phyloP scores from a whole-genome alignment of 1,140 invertebrate genomes.

The Drosophila biarmipes region DNA sequence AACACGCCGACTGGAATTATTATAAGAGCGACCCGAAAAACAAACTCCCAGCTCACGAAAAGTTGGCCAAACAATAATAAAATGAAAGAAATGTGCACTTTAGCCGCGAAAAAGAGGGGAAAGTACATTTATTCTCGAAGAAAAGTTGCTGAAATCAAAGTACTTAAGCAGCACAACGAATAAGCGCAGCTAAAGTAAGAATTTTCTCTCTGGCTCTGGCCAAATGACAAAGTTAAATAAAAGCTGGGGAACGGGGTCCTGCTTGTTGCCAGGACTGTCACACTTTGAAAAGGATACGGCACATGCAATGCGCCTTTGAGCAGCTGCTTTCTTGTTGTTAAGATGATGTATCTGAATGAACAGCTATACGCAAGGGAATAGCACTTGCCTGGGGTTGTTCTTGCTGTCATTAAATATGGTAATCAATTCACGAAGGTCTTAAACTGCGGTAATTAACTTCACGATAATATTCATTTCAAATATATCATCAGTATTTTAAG shows the following conservation, averaged over 20 bases:
- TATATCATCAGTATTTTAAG: no score
- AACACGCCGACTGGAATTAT: conserved; percentile 41
- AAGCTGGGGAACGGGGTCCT: background rate
- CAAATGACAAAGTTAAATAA: conserved; percentile 60
- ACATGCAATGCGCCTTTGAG: conserved; percentile 43
- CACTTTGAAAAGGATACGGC: conserved; percentile 56
- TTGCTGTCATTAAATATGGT: no score
- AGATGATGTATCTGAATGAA: conserved; percentile 12
- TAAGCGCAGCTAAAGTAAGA: conserved; percentile 51
- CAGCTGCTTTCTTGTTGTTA: conserved; percentile 18
- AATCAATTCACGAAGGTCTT: no score
- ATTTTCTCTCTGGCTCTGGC: conserved; percentile 37
- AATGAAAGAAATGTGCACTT: conserved; percentile 49
- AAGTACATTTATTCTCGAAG: conserved; percentile 15
- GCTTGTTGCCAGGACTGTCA: conserved; percentile 53
- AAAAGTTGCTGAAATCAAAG: conserved; percentile 61
- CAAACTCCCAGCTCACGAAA: conserved; percentile 41
- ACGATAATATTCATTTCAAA: no score
- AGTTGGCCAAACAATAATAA: conserved; percentile 43
- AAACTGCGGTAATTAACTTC: no score
- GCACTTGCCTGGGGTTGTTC: background rate
- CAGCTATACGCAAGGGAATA: background rate
- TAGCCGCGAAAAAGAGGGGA: conserved; percentile 19
- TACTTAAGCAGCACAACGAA: conserved; percentile 55
- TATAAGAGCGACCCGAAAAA: conserved; percentile 28